These are phyloP conservation scores for Nasonia giraulti DNA, from an alignment of 1,140 invertebrate genomes.

Conservation along the genomic window DNA sequence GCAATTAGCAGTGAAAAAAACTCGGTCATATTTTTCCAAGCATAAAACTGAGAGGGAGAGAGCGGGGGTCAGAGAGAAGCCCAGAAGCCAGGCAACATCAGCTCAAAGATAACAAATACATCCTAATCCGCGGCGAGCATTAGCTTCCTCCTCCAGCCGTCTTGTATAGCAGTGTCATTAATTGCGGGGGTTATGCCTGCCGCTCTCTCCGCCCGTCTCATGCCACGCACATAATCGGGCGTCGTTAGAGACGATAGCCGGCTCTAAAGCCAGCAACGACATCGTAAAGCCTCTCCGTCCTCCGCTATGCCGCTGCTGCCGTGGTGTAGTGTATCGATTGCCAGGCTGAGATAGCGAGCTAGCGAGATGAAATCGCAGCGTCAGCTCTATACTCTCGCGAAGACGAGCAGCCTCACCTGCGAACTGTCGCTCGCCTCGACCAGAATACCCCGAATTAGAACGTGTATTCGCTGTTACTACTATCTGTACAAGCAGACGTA, in stretches of 20 bases:
- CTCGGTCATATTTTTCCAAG: neutral
- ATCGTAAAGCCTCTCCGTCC: constrained; percentile 26
- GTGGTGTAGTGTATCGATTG: neutral
- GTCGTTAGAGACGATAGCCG: constrained; percentile 12
- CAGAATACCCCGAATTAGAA: constrained; percentile 25
- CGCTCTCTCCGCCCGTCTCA: neutral
- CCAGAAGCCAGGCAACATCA: neutral
- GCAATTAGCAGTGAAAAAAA: too few relatives aligned
- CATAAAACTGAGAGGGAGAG: constrained; percentile 5
- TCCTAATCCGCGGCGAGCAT: constrained; percentile 36
- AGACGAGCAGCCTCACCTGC: neutral
- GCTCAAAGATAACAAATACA: constrained; percentile 43
- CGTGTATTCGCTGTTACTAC: neutral
- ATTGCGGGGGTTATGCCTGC: constrained; percentile 40
- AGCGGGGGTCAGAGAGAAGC: neutral
- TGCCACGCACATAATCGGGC: constrained; percentile 25
- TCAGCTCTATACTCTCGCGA: neutral
- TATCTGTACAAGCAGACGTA: neutral
- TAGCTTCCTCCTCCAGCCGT: constrained; percentile 10
- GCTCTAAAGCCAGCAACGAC: constrained; percentile 24
- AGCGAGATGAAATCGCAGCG: neutral
- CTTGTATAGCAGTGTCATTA: constrained; percentile 46
- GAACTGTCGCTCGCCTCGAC: constrained; percentile 28
- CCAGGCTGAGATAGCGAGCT: neutral
- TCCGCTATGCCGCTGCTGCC: neutral